A percentile compares a stretch with the other conserved stretches of the same genome.
phyloP scores from a whole-genome alignment of 2,888 invertebrate species.

The Drosophila lutescens region DNA sequence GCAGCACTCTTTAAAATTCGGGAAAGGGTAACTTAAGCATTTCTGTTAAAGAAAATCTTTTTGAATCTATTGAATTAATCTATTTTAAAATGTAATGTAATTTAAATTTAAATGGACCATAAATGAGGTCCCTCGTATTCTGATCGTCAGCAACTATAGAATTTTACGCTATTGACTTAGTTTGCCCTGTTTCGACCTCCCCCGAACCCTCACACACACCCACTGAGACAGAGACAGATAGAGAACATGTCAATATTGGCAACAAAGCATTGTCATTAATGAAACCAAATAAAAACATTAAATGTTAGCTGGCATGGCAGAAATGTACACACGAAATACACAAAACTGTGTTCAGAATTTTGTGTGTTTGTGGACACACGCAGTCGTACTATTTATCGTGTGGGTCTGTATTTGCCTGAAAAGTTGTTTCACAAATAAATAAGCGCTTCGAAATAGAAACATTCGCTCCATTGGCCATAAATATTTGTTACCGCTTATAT shows the following conservation, averaged over 20 bases:
- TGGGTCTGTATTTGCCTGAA: slow-evolving; percentile 56
- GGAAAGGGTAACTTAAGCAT: too few species aligned
- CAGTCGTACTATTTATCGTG: slow-evolving; percentile 32
- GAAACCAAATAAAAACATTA: slow-evolving; percentile 74
- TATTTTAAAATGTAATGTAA: too few species aligned
- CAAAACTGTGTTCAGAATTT: slow-evolving; percentile 37
- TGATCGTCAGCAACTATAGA: slow-evolving; percentile 2
- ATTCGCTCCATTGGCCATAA: slow-evolving; percentile 62
- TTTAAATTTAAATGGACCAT: not conserved
- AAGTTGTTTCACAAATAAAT: slow-evolving; percentile 66
- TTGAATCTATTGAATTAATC: too few species aligned
- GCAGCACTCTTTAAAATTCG: too few species aligned
- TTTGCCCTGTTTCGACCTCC: slow-evolving; percentile 5
- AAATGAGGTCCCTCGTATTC: not conserved
- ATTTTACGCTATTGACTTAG: slow-evolving; percentile 20
- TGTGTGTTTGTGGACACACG: slow-evolving; percentile 37
- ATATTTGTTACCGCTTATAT: slow-evolving; percentile 67
- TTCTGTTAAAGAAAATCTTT: too few species aligned
- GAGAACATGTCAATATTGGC: slow-evolving; percentile 66
- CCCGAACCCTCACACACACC: not conserved
- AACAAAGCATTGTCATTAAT: slow-evolving; percentile 51
- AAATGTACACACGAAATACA: slow-evolving; percentile 35
- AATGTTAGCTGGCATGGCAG: slow-evolving; percentile 56
- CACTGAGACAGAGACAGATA: slow-evolving; percentile 14
- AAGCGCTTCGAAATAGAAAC: slow-evolving; percentile 57